Evolutionary conservation across 2,113 vertebrate species (phyloP).

Genomic region (Rhizomys pruinosus): DNA sequence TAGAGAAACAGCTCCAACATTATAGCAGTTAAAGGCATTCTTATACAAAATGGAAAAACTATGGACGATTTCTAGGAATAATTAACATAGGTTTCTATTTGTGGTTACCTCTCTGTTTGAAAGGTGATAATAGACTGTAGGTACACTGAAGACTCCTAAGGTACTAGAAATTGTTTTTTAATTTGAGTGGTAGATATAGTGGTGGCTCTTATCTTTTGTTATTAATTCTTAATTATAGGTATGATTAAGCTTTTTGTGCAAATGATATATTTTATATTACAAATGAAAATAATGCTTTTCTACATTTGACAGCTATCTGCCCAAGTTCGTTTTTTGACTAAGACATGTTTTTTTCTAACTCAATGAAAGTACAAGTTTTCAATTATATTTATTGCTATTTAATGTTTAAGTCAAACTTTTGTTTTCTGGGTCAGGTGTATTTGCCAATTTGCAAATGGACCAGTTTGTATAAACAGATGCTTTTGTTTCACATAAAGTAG

Average conservation of each 20-base stretch:
- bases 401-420: slow-evolving; percentile 62
- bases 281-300: slow-evolving; percentile 35
- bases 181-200: neutral
- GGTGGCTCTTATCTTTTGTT: slow-evolving; percentile 37
- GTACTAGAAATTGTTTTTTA: slow-evolving; percentile 12
- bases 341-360: slow-evolving; percentile 16
- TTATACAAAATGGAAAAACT: slow-evolving; percentile 17
- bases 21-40: no score
- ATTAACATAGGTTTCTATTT: slow-evolving; percentile 1
- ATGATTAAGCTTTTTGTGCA: slow-evolving; percentile 18
- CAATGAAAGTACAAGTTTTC: slow-evolving; percentile 54
- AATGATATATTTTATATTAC: slow-evolving; percentile 16
- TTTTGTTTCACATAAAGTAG: slow-evolving; percentile 52
- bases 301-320: neutral
- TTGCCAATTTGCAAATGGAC: slow-evolving; percentile 19
- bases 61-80: slow-evolving; percentile 1
- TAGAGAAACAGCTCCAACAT: no score
- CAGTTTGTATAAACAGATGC: slow-evolving; percentile 49
- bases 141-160: neutral
- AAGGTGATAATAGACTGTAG: neutral
- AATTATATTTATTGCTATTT: slow-evolving; percentile 62
- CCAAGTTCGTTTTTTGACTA: slow-evolving; percentile 14
- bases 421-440: slow-evolving; percentile 37
- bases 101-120: fast-evolving
- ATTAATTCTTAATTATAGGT: neutral